A percentile compares a stretch with the other conserved stretches of the same genome.
These are phyloP conservation scores for Hymenopus coronatus DNA, from an alignment of 2,888 invertebrate species.

Conservation along the genomic window DNA sequence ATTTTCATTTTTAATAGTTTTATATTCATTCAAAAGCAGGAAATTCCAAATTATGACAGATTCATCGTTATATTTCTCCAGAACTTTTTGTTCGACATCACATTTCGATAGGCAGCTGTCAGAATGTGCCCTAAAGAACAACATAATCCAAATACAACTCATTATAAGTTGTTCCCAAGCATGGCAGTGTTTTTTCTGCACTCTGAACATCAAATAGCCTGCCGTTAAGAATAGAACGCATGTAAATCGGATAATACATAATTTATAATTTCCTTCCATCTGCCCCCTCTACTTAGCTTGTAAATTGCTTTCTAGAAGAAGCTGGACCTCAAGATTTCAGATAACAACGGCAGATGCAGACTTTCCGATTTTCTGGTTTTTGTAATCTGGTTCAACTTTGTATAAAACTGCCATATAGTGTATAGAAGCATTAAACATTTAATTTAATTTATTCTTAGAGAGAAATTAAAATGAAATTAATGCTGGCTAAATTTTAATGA, in stretches of 20 bases:
- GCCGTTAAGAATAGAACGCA: neutral
- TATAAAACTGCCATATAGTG: no score
- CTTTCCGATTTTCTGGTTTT: neutral
- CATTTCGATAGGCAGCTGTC: neutral
- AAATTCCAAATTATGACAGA: no score
- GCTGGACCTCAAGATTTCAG: neutral
- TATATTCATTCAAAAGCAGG: no score
- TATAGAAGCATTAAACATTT: no score
- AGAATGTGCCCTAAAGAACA: neutral
- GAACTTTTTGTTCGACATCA: neutral
- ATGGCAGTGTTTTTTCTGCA: neutral
- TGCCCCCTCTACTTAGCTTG: neutral
- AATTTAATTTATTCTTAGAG: no score
- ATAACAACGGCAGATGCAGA: neutral
- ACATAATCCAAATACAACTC: neutral
- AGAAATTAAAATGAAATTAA: no score
- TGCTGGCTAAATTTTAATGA: no score
- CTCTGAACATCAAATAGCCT: neutral
- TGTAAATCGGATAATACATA: neutral
- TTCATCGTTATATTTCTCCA: neutral
- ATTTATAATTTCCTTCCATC: neutral
- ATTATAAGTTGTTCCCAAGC: neutral
- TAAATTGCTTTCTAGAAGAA: neutral
- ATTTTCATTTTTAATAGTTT: no score
- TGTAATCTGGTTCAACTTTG: neutral